Evolutionary conservation across 2,888 invertebrate genomes (phyloP).

Genomic region (Philereme vetulata): DNA sequence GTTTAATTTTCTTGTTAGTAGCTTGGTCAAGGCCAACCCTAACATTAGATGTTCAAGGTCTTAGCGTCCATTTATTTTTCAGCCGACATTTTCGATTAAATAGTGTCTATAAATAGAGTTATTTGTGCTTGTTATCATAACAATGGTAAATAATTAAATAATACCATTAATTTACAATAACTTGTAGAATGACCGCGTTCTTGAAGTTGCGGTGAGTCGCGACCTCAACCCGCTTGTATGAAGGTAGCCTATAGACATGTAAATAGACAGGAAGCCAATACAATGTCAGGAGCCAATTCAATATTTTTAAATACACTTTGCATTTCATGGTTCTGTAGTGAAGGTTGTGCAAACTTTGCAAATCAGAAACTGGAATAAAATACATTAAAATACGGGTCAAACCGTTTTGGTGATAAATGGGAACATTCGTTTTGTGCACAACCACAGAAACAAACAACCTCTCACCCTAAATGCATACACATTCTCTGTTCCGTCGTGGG

Average conservation of each 20-base stretch:
- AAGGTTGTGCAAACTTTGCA: background rate
- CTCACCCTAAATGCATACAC: too few species aligned
- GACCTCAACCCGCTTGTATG: conserved; percentile 79
- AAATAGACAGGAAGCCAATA: conserved; percentile 75
- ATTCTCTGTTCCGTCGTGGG: too few species aligned
- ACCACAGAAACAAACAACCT: too few species aligned
- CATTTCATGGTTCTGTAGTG: conserved; percentile 32
- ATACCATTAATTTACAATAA: conserved; percentile 26
- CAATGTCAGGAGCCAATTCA: conserved; percentile 68
- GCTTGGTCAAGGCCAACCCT: conserved; percentile 10
- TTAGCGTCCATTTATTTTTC: conserved; percentile 13
- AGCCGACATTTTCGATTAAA: conserved; percentile 14
- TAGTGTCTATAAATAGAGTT: conserved; percentile 3
- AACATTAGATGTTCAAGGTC: conserved; percentile 23
- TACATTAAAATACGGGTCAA: too few species aligned
- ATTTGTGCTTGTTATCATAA: conserved; percentile 2
- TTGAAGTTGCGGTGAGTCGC: conserved; percentile 49
- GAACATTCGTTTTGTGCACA: too few species aligned
- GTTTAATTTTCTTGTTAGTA: conserved; percentile 12
- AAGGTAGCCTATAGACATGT: conserved; percentile 77
- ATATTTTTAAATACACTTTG: conserved; percentile 40
- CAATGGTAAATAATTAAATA: conserved; percentile 18
- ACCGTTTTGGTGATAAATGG: too few species aligned
- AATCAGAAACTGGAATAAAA: too few species aligned
- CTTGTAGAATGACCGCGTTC: conserved; percentile 33